phyloP scores from a whole-genome alignment of 2,888 invertebrate species.

The Odontocerum albicorne region DNA sequence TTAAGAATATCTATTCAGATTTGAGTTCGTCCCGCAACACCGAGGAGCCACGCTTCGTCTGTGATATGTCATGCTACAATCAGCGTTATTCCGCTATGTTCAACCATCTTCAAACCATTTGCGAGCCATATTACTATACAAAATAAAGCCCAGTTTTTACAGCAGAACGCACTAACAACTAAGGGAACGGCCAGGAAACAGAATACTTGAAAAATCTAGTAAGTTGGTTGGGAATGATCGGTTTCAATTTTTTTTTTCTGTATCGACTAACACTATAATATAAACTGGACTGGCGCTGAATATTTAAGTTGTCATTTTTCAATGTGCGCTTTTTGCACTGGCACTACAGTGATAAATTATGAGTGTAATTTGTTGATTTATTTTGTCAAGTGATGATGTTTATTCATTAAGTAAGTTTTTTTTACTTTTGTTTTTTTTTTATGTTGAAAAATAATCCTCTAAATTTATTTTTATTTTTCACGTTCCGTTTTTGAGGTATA shows the following conservation, averaged over 20 bases:
- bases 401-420: not conserved
- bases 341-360: too few relatives aligned
- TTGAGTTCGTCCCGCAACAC: slow-evolving; percentile 10
- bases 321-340: too few relatives aligned
- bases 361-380: too few relatives aligned
- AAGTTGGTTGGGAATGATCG: not conserved
- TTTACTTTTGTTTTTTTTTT: not conserved
- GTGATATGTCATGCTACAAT: slow-evolving; percentile 27
- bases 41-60: slow-evolving; percentile 21
- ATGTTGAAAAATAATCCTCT: not conserved
- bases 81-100: not conserved
- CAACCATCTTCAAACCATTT: too few relatives aligned
- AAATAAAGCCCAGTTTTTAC: too few relatives aligned
- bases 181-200: too few relatives aligned
- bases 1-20: slow-evolving; percentile 19
- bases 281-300: not conserved
- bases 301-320: too few relatives aligned
- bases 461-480: too few relatives aligned
- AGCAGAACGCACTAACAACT: too few relatives aligned
- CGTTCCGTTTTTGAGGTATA: too few relatives aligned
- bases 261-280: not conserved
- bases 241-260: not conserved
- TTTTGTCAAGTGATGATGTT: not conserved
- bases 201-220: too few relatives aligned
- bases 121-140: too few relatives aligned